Conservation (phyloP, 2,797 vertebrate genomes). For the Ptychobarbus kaznakovi region DNA sequence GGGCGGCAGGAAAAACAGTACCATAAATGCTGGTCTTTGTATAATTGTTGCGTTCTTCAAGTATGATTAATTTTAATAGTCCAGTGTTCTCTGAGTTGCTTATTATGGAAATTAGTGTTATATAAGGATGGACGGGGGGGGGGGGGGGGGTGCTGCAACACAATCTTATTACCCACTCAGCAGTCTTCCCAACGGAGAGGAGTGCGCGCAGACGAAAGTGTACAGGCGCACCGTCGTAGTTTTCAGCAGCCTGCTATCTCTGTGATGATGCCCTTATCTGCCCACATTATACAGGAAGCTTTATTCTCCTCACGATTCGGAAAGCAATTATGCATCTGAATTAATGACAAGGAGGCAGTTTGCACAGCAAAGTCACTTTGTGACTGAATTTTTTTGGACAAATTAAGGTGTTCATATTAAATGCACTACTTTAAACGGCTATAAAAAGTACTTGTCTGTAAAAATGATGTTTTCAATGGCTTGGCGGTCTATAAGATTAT, state of each 20-base stretch:
- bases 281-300: constrained; percentile 55
- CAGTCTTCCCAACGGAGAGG: constrained; percentile 57
- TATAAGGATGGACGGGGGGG: constrained; percentile 58
- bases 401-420: constrained; percentile 52
- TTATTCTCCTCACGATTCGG: constrained; percentile 62
- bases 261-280: constrained; percentile 59
- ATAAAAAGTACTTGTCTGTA: constrained; percentile 39
- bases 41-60: constrained; percentile 64
- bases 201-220: constrained; percentile 25
- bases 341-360: constrained; percentile 57
- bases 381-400: constrained; percentile 43
- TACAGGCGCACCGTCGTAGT: constrained; percentile 24
- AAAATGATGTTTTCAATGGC: constrained; percentile 3
- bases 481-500: constrained; percentile 43
- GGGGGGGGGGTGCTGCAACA: constrained; percentile 51
- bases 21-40: constrained; percentile 58
- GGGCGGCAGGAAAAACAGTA: constrained; percentile 29
- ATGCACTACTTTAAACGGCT: constrained; percentile 37
- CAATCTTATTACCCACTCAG: constrained; percentile 66
- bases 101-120: constrained; percentile 66
- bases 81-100: constrained; percentile 48
- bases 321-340: constrained; percentile 61
- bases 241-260: constrained; percentile 52
- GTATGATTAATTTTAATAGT: constrained; percentile 60
- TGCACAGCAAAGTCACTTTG: constrained; percentile 50